Evolutionary conservation across 2,888 invertebrate genomes (phyloP).

Genomic region (Escarpia spicata): DNA sequence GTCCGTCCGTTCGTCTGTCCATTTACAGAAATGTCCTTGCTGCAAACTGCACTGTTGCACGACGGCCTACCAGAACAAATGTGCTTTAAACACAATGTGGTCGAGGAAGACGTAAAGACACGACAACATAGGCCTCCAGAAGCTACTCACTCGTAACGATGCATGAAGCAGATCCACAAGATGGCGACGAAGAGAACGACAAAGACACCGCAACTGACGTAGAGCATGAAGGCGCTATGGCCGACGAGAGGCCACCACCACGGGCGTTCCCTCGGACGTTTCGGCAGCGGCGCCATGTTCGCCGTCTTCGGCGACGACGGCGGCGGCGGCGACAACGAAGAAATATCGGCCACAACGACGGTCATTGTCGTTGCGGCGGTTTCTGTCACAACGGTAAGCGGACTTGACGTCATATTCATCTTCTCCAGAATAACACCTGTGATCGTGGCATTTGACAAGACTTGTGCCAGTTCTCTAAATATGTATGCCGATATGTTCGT

Average conservation of each 20-base stretch:
- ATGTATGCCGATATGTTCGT: not conserved
- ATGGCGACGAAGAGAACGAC: not conserved
- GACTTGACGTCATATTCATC: not conserved
- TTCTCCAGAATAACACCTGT: not conserved
- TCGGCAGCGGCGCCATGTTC: not conserved
- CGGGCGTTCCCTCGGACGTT: not conserved
- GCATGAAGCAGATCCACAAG: not conserved
- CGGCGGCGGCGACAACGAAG: not conserved
- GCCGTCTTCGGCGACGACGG: not conserved
- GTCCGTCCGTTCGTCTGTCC: no score
- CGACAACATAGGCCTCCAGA: not conserved
- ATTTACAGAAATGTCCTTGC: no score
- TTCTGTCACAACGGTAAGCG: not conserved
- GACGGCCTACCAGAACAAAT: no score
- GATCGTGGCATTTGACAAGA: not conserved
- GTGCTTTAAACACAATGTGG: no score
- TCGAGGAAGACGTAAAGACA: no score
- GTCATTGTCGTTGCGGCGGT: not conserved
- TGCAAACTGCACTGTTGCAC: no score
- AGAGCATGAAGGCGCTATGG: no score
- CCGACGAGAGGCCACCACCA: not conserved
- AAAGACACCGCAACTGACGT: not conserved
- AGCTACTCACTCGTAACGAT: not conserved
- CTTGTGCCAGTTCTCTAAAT: no score
- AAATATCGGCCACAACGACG: not conserved